Percentiles rank a stretch among this genome's conserved stretches.
Evolutionary conservation across 2,888 invertebrate genomes (phyloP).

Genomic region (Lobophora halterata): DNA sequence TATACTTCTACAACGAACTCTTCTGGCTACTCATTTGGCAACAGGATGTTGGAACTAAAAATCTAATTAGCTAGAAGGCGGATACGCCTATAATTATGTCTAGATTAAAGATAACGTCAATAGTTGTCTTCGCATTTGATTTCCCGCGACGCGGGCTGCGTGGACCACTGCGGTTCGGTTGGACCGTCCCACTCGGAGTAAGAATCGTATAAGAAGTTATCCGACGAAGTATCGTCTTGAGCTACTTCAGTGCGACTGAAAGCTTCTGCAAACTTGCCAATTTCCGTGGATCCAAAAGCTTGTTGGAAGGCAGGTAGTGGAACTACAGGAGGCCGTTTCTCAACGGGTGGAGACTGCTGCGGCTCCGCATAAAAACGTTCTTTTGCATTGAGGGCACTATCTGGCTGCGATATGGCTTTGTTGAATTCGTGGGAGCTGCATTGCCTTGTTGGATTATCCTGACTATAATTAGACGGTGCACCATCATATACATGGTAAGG

Average conservation of each 20-base stretch:
- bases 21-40: constrained; percentile 74
- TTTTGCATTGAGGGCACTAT: constrained; percentile 38
- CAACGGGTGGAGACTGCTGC: constrained; percentile 54
- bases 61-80: constrained; percentile 72
- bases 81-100: constrained; percentile 59
- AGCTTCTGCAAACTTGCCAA: constrained; percentile 90
- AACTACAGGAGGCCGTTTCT: constrained; percentile 69
- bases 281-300: constrained; percentile 92
- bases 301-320: constrained; percentile 91
- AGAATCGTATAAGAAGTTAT: constrained; percentile 64
- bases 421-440: constrained; percentile 48
- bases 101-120: constrained; percentile 57
- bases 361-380: constrained; percentile 48
- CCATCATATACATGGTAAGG: constrained; percentile 65
- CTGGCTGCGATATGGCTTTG: constrained; percentile 36
- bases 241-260: constrained; percentile 82
- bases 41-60: constrained; percentile 77
- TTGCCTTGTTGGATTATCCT: constrained; percentile 44
- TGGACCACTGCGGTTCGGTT: constrained; percentile 63
- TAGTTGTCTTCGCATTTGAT: constrained; percentile 75
- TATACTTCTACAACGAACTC: constrained; percentile 65
- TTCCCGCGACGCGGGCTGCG: constrained; percentile 61
- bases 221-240: constrained; percentile 57
- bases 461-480: constrained; percentile 42
- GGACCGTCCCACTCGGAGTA: constrained; percentile 70